Conservation (phyloP, 2,888 invertebrate genomes). For the Adelognathus sp. region DNA sequence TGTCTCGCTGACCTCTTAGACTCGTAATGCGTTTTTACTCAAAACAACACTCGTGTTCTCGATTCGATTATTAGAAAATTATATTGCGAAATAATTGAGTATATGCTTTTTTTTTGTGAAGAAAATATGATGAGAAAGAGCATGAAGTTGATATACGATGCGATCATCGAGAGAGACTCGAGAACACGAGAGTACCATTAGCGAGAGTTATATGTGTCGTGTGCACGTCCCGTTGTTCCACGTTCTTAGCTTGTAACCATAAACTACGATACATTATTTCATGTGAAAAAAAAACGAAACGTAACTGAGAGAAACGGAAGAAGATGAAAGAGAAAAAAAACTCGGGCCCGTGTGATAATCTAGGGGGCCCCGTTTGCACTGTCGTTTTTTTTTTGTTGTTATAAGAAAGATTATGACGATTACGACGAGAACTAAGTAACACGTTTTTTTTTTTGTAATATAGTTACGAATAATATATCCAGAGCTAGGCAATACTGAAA, state of each 20-base stretch:
- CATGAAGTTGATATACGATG: slow-evolving; percentile 26
- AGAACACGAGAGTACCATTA: slow-evolving; percentile 54
- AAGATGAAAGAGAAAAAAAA: slow-evolving; percentile 35
- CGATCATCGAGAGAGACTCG: slow-evolving; percentile 50
- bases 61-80: slow-evolving; percentile 26
- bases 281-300: slow-evolving; percentile 19
- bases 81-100: not conserved
- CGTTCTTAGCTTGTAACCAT: slow-evolving; percentile 53
- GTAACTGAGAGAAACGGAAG: too few relatives aligned
- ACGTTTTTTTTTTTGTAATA: slow-evolving; percentile 57
- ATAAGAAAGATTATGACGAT: slow-evolving; percentile 59
- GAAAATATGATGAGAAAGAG: not conserved
- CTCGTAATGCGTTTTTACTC: slow-evolving; percentile 73
- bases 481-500: slow-evolving; percentile 81
- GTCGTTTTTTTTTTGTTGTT: slow-evolving; percentile 66
- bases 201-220: slow-evolving; percentile 54
- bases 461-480: slow-evolving; percentile 78
- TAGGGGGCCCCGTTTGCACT: slow-evolving; percentile 75
- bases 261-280: slow-evolving; percentile 37
- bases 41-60: slow-evolving; percentile 56
- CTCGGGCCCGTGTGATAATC: slow-evolving; percentile 79
- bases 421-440: slow-evolving; percentile 51
- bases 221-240: slow-evolving; percentile 58
- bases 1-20: slow-evolving; percentile 81
- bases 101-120: not conserved